These are phyloP conservation scores for Amazona vittata DNA, from an alignment of 2,113 vertebrate species.

Conservation along the genomic window DNA sequence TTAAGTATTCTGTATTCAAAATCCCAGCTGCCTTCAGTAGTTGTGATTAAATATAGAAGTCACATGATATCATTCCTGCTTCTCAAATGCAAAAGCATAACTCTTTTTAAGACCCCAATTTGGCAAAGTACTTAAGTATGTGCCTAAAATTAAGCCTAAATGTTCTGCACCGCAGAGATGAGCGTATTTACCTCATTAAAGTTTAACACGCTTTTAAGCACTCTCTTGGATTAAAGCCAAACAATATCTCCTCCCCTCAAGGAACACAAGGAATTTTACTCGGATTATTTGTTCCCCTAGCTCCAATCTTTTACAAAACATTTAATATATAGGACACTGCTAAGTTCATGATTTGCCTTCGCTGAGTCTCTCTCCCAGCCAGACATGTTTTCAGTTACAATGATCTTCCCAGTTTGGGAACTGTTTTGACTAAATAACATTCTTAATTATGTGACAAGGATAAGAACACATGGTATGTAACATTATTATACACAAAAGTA, in stretches of 20 bases:
- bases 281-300: conserved; percentile 1
- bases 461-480: neutral
- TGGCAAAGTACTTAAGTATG: conserved; percentile 60
- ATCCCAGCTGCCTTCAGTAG: conserved; percentile 68
- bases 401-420: neutral
- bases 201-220: conserved; percentile 54
- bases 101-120: conserved; percentile 60
- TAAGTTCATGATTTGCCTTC: neutral
- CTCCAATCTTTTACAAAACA: neutral
- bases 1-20: conserved; percentile 69
- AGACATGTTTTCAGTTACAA: neutral
- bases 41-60: conserved; percentile 73
- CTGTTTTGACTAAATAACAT: neutral
- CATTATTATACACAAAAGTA: neutral
- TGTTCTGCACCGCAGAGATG: conserved; percentile 35
- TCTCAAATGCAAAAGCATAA: conserved; percentile 58
- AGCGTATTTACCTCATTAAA: conserved; percentile 62
- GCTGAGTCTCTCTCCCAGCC: neutral
- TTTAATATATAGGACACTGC: neutral
- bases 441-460: neutral
- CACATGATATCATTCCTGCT: conserved; percentile 50
- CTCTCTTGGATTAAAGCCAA: conserved; percentile 33
- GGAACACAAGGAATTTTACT: conserved; percentile 10
- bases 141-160: conserved; percentile 63
- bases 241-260: neutral